Evolutionary conservation across 2,888 invertebrate species (phyloP), one percentile per base, ranked within the genome.

Genomic region (Trissoscelio sp.): DNA sequence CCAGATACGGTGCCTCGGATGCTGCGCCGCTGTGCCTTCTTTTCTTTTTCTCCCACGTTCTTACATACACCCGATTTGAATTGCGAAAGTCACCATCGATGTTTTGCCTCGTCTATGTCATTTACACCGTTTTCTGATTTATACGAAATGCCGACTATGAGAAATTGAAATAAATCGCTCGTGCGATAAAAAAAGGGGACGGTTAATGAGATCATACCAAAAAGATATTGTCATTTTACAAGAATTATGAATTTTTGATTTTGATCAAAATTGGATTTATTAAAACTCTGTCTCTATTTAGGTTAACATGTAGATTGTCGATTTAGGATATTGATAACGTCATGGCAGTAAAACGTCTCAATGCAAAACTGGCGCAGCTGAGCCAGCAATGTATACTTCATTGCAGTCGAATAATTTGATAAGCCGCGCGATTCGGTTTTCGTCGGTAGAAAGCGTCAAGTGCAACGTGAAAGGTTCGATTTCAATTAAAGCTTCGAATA

Each of bases 11-110:
- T 57, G 37, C 53, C 55, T 55, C 55, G 64, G 78, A 75, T 75
- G 70, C 82, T 75, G 79, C 74, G 46, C 42, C 51, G 53, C 57
- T 57, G 22, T 64, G 28, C 67, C 66, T 60, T 67, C 57, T 79
- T 67, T 60, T 62, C 67, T 81, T 83, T 81, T 83, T 83, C 74
- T 83, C 81, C 79, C 83, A 79, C 83, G 75, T 78, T 78, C 73
- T 74, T 78, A 70, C 69, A 34, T 74, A 60, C 70, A 58, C 48
- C 79, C 79, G 73, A 79, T 72, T 82, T 82, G 42, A 77, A 74
- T 82, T 82, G 74, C 82, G 78, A 78, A 82, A 82, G 60, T 55
- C 39, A 6, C 55, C 57, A 66, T 51, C 70, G 51, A 69, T 20
- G 69, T 37, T 79, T 51, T 14, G 16, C 70, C 57, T 60, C 62